These are phyloP conservation scores for Anguilla marmorata DNA, from an alignment of 2,797 vertebrate genomes.

Conservation along the genomic window DNA sequence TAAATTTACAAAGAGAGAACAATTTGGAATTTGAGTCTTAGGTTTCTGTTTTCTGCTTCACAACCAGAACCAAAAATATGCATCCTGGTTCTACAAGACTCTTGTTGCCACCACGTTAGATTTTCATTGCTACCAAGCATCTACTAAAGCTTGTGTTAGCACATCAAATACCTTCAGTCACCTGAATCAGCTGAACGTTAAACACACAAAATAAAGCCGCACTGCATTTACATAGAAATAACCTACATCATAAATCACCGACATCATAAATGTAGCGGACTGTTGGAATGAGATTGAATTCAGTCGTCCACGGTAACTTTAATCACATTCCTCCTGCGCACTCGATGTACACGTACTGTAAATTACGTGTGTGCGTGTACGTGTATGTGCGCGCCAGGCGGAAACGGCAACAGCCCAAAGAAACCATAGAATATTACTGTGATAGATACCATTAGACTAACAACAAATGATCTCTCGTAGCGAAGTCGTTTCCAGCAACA, in stretches of 20 bases:
- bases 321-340: background rate
- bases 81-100: background rate
- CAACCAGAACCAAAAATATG: background rate
- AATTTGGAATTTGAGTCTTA: background rate
- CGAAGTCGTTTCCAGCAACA: background rate
- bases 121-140: background rate
- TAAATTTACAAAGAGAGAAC: background rate
- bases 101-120: background rate
- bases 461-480: background rate
- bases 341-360: background rate
- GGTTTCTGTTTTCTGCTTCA: constrained; percentile 1
- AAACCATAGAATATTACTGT: constrained; percentile 5
- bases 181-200: background rate
- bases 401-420: background rate
- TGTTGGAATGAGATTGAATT: background rate
- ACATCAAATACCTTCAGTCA: background rate
- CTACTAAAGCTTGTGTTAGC: background rate
- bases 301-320: background rate
- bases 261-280: background rate
- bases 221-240: constrained; percentile 16
- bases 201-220: background rate
- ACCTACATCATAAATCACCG: background rate
- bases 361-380: background rate
- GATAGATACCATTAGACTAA: background rate
- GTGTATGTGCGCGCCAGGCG: background rate